Base-by-base conservation (phyloP, 2,113 vertebrate genomes). In the Acanthochromis polyacanthus region DNA sequence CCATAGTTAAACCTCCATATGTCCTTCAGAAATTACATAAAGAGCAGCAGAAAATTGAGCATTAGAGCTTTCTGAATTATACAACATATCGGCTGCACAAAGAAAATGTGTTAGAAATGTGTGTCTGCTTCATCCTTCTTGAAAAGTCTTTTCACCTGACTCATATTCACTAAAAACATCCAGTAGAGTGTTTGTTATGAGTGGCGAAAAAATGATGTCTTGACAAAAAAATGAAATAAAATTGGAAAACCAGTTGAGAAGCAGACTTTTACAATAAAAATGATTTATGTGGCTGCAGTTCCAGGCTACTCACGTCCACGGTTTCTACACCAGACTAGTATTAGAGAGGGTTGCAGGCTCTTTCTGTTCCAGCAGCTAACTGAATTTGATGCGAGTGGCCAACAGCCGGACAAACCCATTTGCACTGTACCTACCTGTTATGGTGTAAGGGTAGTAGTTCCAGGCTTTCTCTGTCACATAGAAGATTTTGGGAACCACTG, bases 401-500 rank as follows among this genome's bases (percentile, higher is more conserved):
- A 52, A 65, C 14, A 19, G 55, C 52, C 20, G 30, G 2, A 43
- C 40, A 46, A 66, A 78, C 43, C 71, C 40, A 59, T 73, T 45
- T 45, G 10, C 55, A 62, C 0, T 1, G 30, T 23, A n/a, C 95
- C 96, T 90, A 99, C 98, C 98, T 94, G 98, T 99, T 84, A 99
- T 95, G 63, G 98, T 99, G 75, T 99, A 99, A 32, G 98, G 98
- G 75, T 99, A 99, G 69, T 99, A 99, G 95, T 99, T 99, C 98
- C 98, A 99, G 0, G 98, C 98, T 89, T 99, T 99, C 91, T 99
- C 98, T 2, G 98, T 99, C 77, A 99, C 96, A 1, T 99, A 99
- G 94, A 99, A 99, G 93, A 99, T 99, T 92, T 97, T 98, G 51
- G 98, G 98, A 86, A 99, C 98, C 70, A 99, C 97, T 67, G 97